Base-by-base conservation (phyloP, 1,140 invertebrate genomes). In the Caerostris darwini region DNA sequence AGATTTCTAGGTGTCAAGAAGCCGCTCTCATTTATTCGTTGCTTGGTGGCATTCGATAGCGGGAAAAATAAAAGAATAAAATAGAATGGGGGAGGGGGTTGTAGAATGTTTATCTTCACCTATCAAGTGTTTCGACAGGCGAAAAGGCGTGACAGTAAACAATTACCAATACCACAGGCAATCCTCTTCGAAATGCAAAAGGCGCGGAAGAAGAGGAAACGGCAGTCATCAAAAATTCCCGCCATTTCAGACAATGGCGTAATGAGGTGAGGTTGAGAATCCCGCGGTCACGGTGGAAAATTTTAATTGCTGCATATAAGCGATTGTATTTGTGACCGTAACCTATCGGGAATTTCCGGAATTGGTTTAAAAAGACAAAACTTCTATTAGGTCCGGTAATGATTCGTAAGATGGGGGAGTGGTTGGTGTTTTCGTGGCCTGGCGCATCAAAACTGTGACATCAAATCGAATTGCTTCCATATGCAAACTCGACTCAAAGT, bases 391-490 rank as follows among this genome's bases (percentile, higher is more conserved):
- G 34, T 34, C 69, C 50, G 69, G 69, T 77, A 77, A 77, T 77
- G 69, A 77, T 77, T 77, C n/a, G 5, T 14, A 67, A 67, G 61
- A 67, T 67, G 14, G 61, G 69, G 34, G 69, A 77, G 19, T 7
- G 19, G 69, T 77, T 3, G 69, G 12, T 77, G 69, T 77, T 50
- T 50, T 77, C 50, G 19, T 50, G 69, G 19, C 19, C 34, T 2
- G 34, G 34, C 34, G 34, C 50, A 77, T 77, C 69, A 77, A 77
- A 77, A 34, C 19, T 19, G 69, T 77, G 69, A 77, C 69, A 77
- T 77, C 69, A 77, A 77, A 77, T 77, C 69, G 69, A 77, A 77
- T 77, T 77, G 69, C 69, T 77, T 77, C 69, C 69, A 77, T 77
- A 77, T 77, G 69, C 69, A 77, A 77, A 77, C 69, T 77, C 69